Conservation (phyloP, 2,797 vertebrate species). For the Coccyzus lansbergi region DNA sequence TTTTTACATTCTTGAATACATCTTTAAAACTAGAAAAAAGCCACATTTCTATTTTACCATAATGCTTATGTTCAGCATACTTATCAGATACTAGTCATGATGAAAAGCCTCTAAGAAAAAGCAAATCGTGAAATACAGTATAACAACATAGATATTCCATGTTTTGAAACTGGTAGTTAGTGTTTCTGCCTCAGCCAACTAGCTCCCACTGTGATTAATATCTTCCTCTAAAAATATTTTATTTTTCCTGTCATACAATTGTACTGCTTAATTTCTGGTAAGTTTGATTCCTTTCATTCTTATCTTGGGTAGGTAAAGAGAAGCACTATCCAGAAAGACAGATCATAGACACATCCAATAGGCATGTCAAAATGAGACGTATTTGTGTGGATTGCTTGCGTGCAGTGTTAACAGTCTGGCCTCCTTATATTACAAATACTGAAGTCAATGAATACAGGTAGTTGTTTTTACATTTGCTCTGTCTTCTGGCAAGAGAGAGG, state of each 20-base stretch:
- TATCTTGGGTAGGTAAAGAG: background rate
- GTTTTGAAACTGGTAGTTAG: background rate
- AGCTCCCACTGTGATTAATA: background rate
- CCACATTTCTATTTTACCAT: background rate
- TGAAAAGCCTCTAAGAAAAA: background rate
- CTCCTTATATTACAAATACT: background rate
- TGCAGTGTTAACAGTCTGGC: background rate
- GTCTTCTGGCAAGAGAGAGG: background rate
- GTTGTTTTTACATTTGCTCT: background rate
- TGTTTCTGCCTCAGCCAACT: background rate
- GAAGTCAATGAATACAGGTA: background rate
- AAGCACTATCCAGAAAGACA: background rate
- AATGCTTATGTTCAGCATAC: background rate
- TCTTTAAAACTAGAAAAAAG: background rate
- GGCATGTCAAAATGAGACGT: background rate
- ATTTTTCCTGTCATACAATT: background rate
- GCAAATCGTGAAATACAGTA: background rate
- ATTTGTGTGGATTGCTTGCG: background rate
- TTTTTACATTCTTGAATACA: background rate
- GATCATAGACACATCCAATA: background rate
- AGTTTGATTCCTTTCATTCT: background rate
- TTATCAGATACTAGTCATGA: background rate
- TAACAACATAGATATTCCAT: background rate
- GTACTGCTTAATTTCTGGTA: background rate
- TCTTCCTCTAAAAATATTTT: background rate